phyloP scores from a whole-genome alignment of 2,797 vertebrate species.

The Harpagifer antarcticus region DNA sequence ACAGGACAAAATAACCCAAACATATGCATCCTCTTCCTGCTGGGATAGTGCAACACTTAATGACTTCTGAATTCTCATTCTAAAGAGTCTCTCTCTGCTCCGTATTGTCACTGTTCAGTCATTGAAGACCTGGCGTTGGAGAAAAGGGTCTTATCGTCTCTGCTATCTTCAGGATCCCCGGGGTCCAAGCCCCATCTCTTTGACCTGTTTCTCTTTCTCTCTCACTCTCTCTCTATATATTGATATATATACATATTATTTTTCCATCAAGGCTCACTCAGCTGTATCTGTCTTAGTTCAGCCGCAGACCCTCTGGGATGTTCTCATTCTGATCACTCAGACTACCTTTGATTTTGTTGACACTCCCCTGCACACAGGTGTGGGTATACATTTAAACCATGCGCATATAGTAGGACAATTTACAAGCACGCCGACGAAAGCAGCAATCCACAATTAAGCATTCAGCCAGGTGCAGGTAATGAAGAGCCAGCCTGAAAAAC shows the following conservation, averaged over 20 bases:
- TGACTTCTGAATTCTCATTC: constrained; percentile 33
- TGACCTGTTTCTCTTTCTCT: constrained; percentile 56
- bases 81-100: constrained; percentile 31
- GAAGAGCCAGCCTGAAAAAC: constrained; percentile 18
- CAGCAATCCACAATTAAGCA: constrained; percentile 23
- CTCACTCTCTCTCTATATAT: no score
- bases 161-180: constrained; percentile 55
- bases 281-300: constrained; percentile 75
- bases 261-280: constrained; percentile 71
- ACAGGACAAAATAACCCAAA: neutral
- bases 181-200: constrained; percentile 66
- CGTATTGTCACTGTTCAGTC: constrained; percentile 40
- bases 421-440: constrained; percentile 23
- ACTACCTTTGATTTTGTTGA: constrained; percentile 67
- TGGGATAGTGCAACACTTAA: neutral
- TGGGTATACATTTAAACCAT: constrained; percentile 45
- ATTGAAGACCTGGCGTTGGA: constrained; percentile 48
- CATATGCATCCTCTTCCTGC: neutral
- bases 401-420: constrained; percentile 21
- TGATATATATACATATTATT: neutral
- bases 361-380: constrained; percentile 53
- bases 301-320: constrained; percentile 59
- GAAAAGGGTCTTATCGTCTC: constrained; percentile 55
- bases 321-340: constrained; percentile 45
- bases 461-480: constrained; percentile 5